Evolutionary conservation across 1,140 invertebrate species (phyloP).

Genomic region (Drosophila ficusphila): DNA sequence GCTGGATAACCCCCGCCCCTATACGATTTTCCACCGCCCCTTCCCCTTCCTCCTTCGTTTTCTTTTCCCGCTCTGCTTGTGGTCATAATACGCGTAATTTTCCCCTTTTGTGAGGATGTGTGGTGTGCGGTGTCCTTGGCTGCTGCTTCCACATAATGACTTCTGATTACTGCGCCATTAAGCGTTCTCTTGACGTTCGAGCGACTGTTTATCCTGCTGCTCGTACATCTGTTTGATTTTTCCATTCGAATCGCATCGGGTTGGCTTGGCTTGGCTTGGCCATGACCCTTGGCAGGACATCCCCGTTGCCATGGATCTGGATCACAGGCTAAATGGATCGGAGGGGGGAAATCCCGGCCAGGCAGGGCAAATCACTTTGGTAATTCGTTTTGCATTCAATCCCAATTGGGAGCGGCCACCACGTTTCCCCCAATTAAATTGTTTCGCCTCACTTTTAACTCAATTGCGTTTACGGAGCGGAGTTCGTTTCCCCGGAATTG

Average conservation of each 20-base stretch:
- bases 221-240: slow-evolving; percentile 78
- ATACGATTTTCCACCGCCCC: not conserved
- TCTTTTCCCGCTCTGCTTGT: slow-evolving; percentile 22
- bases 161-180: slow-evolving; percentile 81
- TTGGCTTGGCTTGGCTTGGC: too few relatives aligned
- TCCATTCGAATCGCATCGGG: not conserved
- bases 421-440: slow-evolving; percentile 63
- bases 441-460: slow-evolving; percentile 66
- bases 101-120: slow-evolving; percentile 48
- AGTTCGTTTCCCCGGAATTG: slow-evolving; percentile 69
- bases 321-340: slow-evolving; percentile 50
- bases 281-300: slow-evolving; percentile 46
- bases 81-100: slow-evolving; percentile 80
- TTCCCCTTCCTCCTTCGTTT: too few relatives aligned
- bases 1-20: not conserved
- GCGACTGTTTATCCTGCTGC: slow-evolving; percentile 41
- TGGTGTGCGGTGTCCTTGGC: slow-evolving; percentile 64
- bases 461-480: slow-evolving; percentile 69
- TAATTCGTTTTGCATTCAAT: slow-evolving; percentile 63
- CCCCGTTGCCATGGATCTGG: slow-evolving; percentile 12
- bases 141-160: slow-evolving; percentile 73
- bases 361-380: slow-evolving; percentile 70
- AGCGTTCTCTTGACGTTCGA: slow-evolving; percentile 43
- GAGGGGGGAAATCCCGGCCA: slow-evolving; percentile 1
- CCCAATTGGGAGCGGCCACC: slow-evolving; percentile 32